A percentile compares a stretch with the other conserved stretches of the same genome.
Evolutionary conservation across 2,888 invertebrate genomes (phyloP).

Genomic region (Drosophila lutescens): DNA sequence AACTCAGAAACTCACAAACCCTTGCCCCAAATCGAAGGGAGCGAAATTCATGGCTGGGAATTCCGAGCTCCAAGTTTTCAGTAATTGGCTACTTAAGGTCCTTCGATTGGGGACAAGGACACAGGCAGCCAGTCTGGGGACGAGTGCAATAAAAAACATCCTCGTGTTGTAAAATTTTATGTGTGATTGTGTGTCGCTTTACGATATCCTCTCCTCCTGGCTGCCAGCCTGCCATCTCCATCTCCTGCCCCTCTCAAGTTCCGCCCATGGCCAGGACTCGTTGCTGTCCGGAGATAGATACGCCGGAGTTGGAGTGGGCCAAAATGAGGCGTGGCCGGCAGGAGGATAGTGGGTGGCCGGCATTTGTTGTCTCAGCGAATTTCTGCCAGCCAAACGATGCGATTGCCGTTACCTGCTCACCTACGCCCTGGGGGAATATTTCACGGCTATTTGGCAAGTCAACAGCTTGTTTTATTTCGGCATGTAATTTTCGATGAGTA

Average conservation of each 20-base stretch:
- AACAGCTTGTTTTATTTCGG: conserved; percentile 77
- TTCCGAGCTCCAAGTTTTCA: conserved; percentile 76
- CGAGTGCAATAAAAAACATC: conserved; percentile 77
- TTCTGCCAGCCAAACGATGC: conserved; percentile 62
- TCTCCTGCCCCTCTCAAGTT: conserved; percentile 13
- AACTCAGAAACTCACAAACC: not conserved
- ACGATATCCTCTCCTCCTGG: conserved; percentile 77
- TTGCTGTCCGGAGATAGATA: conserved; percentile 68
- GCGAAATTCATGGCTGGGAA: conserved; percentile 58
- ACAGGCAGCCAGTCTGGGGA: conserved; percentile 23
- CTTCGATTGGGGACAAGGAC: conserved; percentile 62
- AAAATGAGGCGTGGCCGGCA: conserved; percentile 20
- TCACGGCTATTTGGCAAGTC: conserved; percentile 81
- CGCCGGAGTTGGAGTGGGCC: conserved; percentile 23
- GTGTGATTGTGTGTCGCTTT: conserved; percentile 80
- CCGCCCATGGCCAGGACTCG: conserved; percentile 54
- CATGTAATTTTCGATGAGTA: conserved; percentile 76
- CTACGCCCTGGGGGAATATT: conserved; percentile 79
- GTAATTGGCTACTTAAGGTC: conserved; percentile 78
- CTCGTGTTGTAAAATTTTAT: conserved; percentile 79
- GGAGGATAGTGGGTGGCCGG: conserved; percentile 25
- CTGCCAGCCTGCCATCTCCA: conserved; percentile 35
- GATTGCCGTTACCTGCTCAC: conserved; percentile 79
- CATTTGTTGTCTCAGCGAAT: conserved; percentile 77
- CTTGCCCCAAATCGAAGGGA: conserved; percentile 36